Evolutionary conservation across 1,140 invertebrate genomes (phyloP).

Genomic region (Drosophila nasuta): DNA sequence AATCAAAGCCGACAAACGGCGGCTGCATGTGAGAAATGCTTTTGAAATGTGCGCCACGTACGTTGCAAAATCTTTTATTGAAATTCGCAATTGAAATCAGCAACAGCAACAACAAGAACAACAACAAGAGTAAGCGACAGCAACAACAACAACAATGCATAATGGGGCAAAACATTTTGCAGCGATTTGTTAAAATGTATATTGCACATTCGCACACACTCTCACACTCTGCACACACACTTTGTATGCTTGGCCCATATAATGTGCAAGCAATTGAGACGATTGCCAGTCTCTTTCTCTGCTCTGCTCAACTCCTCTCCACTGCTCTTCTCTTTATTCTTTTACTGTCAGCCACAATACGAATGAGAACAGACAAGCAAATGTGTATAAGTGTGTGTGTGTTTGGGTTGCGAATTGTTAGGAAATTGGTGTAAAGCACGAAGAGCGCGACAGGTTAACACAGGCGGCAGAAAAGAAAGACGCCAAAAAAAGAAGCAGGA

Average conservation of each 20-base stretch:
- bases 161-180: constrained; percentile 72
- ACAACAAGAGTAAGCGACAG: constrained; percentile 37
- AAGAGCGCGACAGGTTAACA: constrained; percentile 8
- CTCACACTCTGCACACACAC: constrained; percentile 15
- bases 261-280: constrained; percentile 52
- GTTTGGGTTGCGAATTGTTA: constrained; percentile 11
- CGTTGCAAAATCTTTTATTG: constrained; percentile 61
- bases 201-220: constrained; percentile 32
- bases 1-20: constrained; percentile 39
- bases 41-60: constrained; percentile 77
- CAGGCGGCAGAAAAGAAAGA: background rate
- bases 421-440: constrained; percentile 18
- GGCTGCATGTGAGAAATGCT: constrained; percentile 71
- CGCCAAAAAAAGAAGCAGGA: background rate
- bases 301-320: background rate
- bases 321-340: background rate
- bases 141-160: constrained; percentile 38
- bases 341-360: constrained; percentile 19
- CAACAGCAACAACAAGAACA: constrained; percentile 43
- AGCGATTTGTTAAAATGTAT: constrained; percentile 67
- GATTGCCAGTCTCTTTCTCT: constrained; percentile 39
- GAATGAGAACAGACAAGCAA: background rate
- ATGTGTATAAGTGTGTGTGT: constrained; percentile 5
- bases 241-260: constrained; percentile 34
- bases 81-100: constrained; percentile 57